Base-by-base conservation (phyloP, 1,140 invertebrate species). In the Pemphigus obesinymphae region DNA sequence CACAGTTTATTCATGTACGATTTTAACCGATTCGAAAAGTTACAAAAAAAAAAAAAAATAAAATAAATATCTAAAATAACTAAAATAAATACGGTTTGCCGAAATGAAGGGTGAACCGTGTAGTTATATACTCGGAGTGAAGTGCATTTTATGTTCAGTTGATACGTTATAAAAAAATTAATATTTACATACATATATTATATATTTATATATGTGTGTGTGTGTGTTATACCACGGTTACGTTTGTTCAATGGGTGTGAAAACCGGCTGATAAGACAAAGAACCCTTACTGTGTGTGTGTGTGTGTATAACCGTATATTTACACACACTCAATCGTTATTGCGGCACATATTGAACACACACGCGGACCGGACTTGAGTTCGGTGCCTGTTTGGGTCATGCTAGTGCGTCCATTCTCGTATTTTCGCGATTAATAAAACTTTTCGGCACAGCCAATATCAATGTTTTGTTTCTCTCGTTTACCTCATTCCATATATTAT, bases 221-320 rank as follows among this genome's bases (percentile, higher is more conserved):
- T 26, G 23, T 26, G 11, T 11, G 11, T 10, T 50, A 50, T 50
- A 50, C n/a, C 55, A 5, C 4, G 23, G 13, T 26, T 20, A 29
- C 66, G 66, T 43, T 70, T 43, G 66, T 70, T 43, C 66, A 40
- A 23, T 23, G n/a, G 23, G 34, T 43, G 34, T 43, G 37, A 43
- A 43, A 70, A 70, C n/a, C 15, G 66, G 23, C 37, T 70, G 34
- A 70, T 70, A 70, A 70, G 37, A 70, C 37, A 26, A 70, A 40
- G 37, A 70, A 70, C 37, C 66, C n/a, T 70, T 43, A 43, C 23
- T 13, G 66, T 43, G 34, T n/a, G 43, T 40, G n/a, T n/a, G n/a
- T n/a, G n/a, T n/a, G n/a, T n/a, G n/a, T n/a, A n/a, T n/a, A n/a
- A n/a, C n/a, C n/a, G n/a, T 37, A 66, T 66, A 66, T 17, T 20